phyloP scores from a whole-genome alignment of 2,113 vertebrate species.

The Dendropsophus ebraccatus region DNA sequence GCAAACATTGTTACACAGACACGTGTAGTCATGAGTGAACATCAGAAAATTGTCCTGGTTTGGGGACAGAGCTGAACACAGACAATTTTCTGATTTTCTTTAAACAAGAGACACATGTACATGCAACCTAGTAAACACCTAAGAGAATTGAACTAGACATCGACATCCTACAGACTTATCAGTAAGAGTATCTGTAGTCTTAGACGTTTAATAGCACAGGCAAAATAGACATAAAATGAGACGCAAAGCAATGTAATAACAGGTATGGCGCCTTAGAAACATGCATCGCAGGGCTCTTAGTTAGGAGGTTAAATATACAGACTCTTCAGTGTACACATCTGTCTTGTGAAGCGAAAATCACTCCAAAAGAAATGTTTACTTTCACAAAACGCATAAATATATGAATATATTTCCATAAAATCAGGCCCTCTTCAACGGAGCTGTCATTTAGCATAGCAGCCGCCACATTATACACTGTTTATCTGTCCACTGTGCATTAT shows the following conservation, averaged over 20 bases:
- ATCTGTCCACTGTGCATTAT: slow-evolving; percentile 48
- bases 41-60: too few relatives aligned
- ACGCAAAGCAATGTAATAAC: slow-evolving; percentile 1
- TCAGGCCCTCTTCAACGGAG: slow-evolving; percentile 36
- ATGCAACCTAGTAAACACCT: neutral
- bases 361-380: slow-evolving; percentile 37
- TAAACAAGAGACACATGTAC: neutral
- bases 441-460: slow-evolving; percentile 48
- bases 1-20: neutral
- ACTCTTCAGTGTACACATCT: neutral
- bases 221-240: neutral
- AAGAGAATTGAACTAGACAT: neutral
- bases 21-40: too few relatives aligned
- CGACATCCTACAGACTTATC: neutral
- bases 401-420: slow-evolving; percentile 51
- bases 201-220: neutral
- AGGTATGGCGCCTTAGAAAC: neutral
- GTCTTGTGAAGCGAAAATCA: slow-evolving; percentile 8
- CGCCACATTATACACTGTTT: slow-evolving; percentile 46
- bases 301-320: slow-evolving; percentile 14
- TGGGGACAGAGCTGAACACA: too few relatives aligned
- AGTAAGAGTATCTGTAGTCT: neutral
- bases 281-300: neutral
- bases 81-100: too few relatives aligned
- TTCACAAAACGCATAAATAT: slow-evolving; percentile 28